Conservation (phyloP, 2,113 vertebrate genomes). For the Eubucco bourcierii region DNA sequence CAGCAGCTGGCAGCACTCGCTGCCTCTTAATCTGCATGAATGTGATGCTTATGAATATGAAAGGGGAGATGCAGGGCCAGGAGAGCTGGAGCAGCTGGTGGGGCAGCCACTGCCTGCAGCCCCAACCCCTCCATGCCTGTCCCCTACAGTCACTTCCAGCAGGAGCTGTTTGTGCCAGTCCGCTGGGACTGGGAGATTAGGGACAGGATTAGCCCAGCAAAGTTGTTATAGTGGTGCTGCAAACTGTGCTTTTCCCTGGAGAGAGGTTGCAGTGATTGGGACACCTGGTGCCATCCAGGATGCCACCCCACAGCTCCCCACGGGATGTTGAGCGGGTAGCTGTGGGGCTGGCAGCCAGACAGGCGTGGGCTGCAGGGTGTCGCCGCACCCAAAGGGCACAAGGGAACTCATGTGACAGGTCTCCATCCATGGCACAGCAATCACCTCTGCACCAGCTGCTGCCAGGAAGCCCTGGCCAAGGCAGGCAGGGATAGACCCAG, state of each 20-base stretch:
- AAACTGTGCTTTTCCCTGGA: not conserved
- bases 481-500: not conserved
- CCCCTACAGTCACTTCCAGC: not conserved
- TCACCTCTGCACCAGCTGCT: not conserved
- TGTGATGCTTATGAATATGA: conserved; percentile 10
- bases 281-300: not conserved
- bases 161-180: not conserved
- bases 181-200: not conserved
- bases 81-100: not conserved
- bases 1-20: conserved; percentile 10
- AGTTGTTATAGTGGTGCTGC: not conserved
- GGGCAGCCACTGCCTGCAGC: not conserved
- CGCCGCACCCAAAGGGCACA: rapidly evolving
- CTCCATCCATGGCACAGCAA: not conserved
- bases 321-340: not conserved
- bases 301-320: not conserved
- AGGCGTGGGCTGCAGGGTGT: not conserved
- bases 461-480: not conserved
- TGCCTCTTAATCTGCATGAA: not conserved
- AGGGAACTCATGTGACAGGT: not conserved
- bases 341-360: not conserved
- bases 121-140: not conserved
- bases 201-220: not conserved
- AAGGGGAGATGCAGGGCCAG: not conserved
- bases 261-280: not conserved